Evolutionary conservation across 2,113 vertebrate genomes (phyloP).

Genomic region (Anguilla rostrata): DNA sequence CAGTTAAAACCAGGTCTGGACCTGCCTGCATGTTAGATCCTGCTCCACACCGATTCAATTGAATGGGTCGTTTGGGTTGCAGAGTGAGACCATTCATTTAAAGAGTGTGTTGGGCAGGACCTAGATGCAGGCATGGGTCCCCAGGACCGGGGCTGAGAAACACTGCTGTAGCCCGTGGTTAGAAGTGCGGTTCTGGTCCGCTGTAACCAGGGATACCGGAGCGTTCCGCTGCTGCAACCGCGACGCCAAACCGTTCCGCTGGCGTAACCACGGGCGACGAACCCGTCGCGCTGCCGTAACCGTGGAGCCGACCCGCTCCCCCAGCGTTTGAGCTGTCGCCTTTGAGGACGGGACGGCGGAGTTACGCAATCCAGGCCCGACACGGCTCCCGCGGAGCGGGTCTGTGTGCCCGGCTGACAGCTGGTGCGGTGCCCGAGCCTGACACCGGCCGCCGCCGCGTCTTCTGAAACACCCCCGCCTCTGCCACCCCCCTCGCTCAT

Average conservation of each 20-base stretch:
- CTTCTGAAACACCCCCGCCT: conserved; percentile 41
- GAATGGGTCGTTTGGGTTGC: too few species aligned
- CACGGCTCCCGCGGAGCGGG: background rate
- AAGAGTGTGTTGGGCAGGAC: too few species aligned
- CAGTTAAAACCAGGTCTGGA: too few species aligned
- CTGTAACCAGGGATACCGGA: background rate
- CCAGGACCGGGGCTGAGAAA: too few species aligned
- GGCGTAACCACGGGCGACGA: background rate
- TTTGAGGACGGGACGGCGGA: background rate
- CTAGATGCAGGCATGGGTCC: too few species aligned
- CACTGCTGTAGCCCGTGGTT: background rate
- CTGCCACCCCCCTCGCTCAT: conserved; percentile 22
- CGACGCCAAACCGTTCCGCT: background rate
- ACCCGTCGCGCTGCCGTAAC: too few species aligned
- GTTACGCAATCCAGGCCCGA: background rate
- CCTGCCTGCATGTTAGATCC: too few species aligned
- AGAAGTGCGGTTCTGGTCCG: background rate
- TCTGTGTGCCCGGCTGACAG: background rate
- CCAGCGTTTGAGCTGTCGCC: background rate
- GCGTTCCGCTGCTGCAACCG: background rate
- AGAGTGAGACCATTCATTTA: too few species aligned
- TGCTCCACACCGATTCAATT: too few species aligned
- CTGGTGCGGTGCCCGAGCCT: background rate
- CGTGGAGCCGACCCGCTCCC: background rate
- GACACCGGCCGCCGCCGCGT: background rate